A percentile compares a stretch with the other conserved stretches of the same genome.
Evolutionary conservation across 2,888 invertebrate genomes (phyloP).

Genomic region (Tipula confusa): DNA sequence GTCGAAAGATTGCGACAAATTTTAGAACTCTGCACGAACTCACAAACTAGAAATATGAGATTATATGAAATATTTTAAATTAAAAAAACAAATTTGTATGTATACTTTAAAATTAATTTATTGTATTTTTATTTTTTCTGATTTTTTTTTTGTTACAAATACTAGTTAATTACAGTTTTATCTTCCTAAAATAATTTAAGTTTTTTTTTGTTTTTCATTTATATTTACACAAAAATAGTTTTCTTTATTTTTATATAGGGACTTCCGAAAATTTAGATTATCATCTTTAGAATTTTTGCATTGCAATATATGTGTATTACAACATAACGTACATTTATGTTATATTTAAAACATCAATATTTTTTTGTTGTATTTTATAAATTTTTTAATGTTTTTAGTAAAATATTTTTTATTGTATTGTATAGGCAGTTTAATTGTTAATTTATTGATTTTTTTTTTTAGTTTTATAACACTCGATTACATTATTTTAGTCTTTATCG

Average conservation of each 20-base stretch:
- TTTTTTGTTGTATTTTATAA: background rate
- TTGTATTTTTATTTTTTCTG: background rate
- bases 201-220: background rate
- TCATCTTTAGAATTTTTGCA: constrained; percentile 5
- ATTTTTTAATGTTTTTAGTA: background rate
- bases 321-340: background rate
- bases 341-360: constrained; percentile 3
- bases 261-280: constrained; percentile 12
- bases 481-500: background rate
- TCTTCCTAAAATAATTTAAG: constrained; percentile 15
- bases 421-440: constrained; percentile 9
- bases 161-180: background rate
- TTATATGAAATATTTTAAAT: no score
- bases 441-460: background rate
- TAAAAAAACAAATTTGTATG: no score
- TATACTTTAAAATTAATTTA: background rate
- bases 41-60: no score
- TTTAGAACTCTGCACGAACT: no score
- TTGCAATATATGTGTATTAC: background rate
- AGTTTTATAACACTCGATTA: background rate
- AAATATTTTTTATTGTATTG: background rate
- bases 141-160: background rate
- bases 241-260: background rate
- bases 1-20: no score
- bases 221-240: constrained; percentile 25